phyloP scores from a whole-genome alignment of 2,797 vertebrate species.

The Pangasius krempfi region DNA sequence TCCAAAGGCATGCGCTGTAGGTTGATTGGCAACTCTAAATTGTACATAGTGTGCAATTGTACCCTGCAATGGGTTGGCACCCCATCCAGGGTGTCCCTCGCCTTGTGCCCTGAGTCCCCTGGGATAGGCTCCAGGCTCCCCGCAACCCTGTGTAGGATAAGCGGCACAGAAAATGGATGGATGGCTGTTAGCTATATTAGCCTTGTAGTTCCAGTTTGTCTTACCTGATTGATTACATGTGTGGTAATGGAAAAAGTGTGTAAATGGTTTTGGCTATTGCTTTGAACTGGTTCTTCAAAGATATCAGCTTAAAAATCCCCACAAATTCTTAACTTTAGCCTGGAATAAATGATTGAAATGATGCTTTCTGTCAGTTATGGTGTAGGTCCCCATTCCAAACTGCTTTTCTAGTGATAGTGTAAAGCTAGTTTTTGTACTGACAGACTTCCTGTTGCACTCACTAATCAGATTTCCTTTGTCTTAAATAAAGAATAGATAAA shows the following conservation, averaged over 20 bases:
- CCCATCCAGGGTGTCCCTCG: no score
- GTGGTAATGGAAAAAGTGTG: not conserved
- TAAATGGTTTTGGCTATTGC: not conserved
- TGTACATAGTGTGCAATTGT: no score
- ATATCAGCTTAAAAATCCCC: not conserved
- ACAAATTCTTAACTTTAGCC: not conserved
- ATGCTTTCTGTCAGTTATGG: not conserved
- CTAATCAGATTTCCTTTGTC: not conserved
- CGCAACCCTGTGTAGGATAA: no score
- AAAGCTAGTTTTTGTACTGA: not conserved
- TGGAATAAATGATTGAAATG: not conserved
- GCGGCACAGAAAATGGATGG: no score
- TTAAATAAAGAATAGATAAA: not conserved
- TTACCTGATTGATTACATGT: not conserved
- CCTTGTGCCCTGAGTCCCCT: no score
- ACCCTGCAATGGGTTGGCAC: no score
- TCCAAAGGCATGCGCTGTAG: no score
- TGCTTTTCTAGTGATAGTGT: not conserved
- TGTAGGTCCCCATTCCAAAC: not conserved
- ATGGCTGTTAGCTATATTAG: not conserved
- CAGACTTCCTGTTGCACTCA: constrained; percentile 9
- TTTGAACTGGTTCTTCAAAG: not conserved
- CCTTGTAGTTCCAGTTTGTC: not conserved
- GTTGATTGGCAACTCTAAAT: no score
- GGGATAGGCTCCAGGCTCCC: no score